Evolutionary conservation across 1,140 invertebrate species (phyloP), one percentile per base, ranked within the genome.

Genomic region (Zaprionus ghesquierei): DNA sequence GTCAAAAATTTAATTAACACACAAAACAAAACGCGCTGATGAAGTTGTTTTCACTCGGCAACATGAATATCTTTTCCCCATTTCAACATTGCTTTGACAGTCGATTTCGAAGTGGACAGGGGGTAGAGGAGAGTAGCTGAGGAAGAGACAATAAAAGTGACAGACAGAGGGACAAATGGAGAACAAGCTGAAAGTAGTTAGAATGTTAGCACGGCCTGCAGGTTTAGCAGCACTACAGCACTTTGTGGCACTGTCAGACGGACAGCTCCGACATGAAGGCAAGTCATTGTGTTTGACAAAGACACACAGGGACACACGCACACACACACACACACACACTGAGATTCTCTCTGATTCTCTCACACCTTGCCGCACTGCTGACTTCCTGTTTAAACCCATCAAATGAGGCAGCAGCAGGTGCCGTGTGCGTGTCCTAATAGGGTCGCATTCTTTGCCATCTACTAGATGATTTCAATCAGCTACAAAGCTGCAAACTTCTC

Each of bases 1-100:
- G 79, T 75, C 74, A 73, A 55, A 78, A 86, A 77, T 87, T 82
- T 86, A 86, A 87, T 86, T 86, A 86, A 87, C 79, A 69, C 76
- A 72, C 79, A 79, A 58, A 31, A 54, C 41, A 44, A 53, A 50
- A 62, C 13, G 33, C 74, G 38, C 74, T 79, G 75, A 82, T 71
- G 70, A 68, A 68, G 73, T 78, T 75, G 60, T 85, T 71, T 69
- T 62, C 76, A 68, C 73, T 70, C 66, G 35, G 35, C 35, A 41
- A 15, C 49, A 18, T 50, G 50, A 46, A 41, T 60, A 56, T 44
- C 54, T 41, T 63, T 75, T 69, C 49, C 56, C n/a, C 25, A 44
- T 49, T n/a, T 53, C 29, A 58, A 22, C 64, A 15, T 38, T 63
- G 54, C 69, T 71, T 51, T 78, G 66, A 50, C 77, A 85, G 77